Evolutionary conservation across 2,888 invertebrate genomes (phyloP), one percentile per base, ranked within the genome.

Genomic region (Chloromyia formosa): DNA sequence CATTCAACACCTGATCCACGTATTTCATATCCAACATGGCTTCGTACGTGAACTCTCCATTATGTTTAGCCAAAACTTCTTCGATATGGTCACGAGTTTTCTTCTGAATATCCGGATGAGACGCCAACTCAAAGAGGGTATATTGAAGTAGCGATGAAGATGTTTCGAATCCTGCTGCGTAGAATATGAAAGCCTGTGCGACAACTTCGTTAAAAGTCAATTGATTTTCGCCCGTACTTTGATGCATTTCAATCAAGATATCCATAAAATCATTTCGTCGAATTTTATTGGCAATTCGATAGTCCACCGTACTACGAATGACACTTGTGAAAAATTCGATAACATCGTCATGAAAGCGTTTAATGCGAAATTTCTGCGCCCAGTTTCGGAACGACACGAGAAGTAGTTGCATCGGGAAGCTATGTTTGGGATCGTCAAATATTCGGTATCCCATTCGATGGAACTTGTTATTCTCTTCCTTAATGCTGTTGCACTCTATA

Each of bases 181-280:
- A 81, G 73, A 83, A 82, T 5, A 82, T 75, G 23, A 81, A 80
- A 0, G 80, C 78, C 27, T 82, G 81, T 1, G 82, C 80, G n/a
- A 78, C 79, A 4, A 77, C 56, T 61, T 77, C 77, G 22, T 77
- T 73, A 0, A 75, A 42, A 45, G 54, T 73, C 1, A 77, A 16
- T 4, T 54, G n/a, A 16, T 54, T 54, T 1, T 53, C 69, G 0
- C 54, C 56, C 3, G 1, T n/a, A 35, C 18, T 58, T 68, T 80
- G 82, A 77, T 80, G 80, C 66, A 87, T 82, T 75, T 87, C 86
- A 82, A 88, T 85, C 7, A 89, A 80, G 1, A 88, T 80, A 78
- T 89, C 85, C 77, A 89, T 81, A 74, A 87, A 88, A 78, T 89
- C 87, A 76, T 86, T 86, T 54, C 88, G 78, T 78, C 83, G 77